A percentile compares a stretch with the other conserved stretches of the same genome.
Evolutionary conservation across 2,888 invertebrate genomes (phyloP).

Genomic region (Ectemnius continuus): DNA sequence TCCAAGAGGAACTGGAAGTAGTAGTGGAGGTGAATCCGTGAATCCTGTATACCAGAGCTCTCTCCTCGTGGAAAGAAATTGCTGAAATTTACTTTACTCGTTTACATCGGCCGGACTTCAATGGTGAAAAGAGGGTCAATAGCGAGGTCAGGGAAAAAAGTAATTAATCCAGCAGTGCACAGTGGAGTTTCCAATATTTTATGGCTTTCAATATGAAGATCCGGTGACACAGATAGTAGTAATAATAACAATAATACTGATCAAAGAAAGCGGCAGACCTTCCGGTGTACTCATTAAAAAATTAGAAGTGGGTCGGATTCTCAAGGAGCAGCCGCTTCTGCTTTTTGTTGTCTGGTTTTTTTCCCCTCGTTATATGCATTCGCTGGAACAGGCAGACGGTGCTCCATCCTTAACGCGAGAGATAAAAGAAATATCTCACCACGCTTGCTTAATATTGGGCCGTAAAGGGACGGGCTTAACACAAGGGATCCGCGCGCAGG

Average conservation of each 20-base stretch:
- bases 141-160: neutral
- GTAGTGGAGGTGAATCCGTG: slow-evolving; percentile 3
- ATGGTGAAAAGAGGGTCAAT: slow-evolving; percentile 7
- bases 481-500: neutral
- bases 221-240: neutral
- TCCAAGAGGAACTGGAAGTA: slow-evolving; percentile 16
- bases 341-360: neutral
- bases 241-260: neutral
- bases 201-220: neutral
- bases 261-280: slow-evolving; percentile 6
- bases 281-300: neutral
- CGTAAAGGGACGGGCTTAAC: neutral
- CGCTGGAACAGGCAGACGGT: neutral
- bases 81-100: slow-evolving; percentile 27
- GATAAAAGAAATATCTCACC: slow-evolving; percentile 6
- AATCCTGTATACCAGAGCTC: slow-evolving; percentile 16
- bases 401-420: neutral
- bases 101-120: slow-evolving; percentile 9
- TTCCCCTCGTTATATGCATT: neutral
- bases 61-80: slow-evolving; percentile 11
- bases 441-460: neutral
- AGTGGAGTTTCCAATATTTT: neutral
- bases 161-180: neutral
- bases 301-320: slow-evolving; percentile 1
- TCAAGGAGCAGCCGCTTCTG: neutral